A percentile compares a stretch with the other conserved stretches of the same genome.
phyloP scores from a whole-genome alignment of 2,888 invertebrate species.

The Lagria hirta region DNA sequence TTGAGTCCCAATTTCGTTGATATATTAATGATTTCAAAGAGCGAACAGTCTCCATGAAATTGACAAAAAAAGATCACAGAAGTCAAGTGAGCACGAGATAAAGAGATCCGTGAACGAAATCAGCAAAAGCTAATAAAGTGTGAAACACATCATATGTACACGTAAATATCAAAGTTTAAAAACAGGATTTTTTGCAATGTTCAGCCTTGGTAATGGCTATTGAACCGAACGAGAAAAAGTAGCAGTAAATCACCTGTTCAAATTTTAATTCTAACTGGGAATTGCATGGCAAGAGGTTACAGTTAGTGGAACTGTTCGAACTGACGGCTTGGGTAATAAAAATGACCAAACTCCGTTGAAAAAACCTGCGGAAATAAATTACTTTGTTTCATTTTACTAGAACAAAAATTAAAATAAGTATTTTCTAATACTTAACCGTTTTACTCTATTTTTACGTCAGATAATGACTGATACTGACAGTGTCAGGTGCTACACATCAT shows the following conservation, averaged over 20 bases:
- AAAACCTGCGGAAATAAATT: too few relatives aligned
- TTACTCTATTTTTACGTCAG: too few relatives aligned
- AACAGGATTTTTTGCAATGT: slow-evolving; percentile 1
- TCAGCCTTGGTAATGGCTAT: slow-evolving; percentile 8
- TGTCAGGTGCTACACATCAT: too few relatives aligned
- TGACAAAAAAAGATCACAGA: slow-evolving; percentile 1
- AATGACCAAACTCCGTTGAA: not conserved
- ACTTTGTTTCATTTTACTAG: too few relatives aligned
- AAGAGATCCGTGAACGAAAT: slow-evolving; percentile 1
- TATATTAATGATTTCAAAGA: slow-evolving; percentile 9
- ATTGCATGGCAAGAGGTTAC: slow-evolving; percentile 5
- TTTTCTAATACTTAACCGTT: too few relatives aligned
- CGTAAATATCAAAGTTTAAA: slow-evolving; percentile 4
- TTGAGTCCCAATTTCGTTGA: slow-evolving; percentile 12
- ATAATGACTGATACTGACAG: too few relatives aligned
- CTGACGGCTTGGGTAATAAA: slow-evolving; percentile 4
- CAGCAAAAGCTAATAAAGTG: not conserved
- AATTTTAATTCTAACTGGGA: slow-evolving; percentile 4
- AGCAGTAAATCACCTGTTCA: slow-evolving; percentile 10
- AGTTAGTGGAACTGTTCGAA: slow-evolving; percentile 2
- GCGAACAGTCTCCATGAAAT: slow-evolving; percentile 1
- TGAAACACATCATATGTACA: slow-evolving; percentile 3
- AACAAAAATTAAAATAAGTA: too few relatives aligned
- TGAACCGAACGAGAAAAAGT: slow-evolving; percentile 10
- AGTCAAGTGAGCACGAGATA: slow-evolving; percentile 1